Conservation (phyloP, 2,113 vertebrate species). For the Aegotheles bennettii region DNA sequence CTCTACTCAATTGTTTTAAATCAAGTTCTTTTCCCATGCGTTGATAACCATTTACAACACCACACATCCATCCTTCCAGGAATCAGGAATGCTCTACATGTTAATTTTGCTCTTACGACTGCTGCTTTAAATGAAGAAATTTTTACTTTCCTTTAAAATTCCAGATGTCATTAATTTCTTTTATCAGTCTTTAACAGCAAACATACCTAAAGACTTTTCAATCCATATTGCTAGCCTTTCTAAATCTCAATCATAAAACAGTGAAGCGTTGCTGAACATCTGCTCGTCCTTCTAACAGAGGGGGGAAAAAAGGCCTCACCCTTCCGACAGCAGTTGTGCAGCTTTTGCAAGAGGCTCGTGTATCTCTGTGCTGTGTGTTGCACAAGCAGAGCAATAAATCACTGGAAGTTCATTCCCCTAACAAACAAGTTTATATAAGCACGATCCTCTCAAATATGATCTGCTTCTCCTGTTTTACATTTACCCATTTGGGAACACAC, state of each 20-base stretch:
- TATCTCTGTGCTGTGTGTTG: background rate
- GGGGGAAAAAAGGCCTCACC: background rate
- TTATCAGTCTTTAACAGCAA: conserved; percentile 23
- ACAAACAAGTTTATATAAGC: background rate
- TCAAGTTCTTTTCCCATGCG: background rate
- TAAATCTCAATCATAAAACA: conserved; percentile 19
- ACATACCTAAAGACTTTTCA: background rate
- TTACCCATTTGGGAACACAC: background rate
- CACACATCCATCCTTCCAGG: background rate
- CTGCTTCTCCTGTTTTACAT: background rate
- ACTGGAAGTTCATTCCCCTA: background rate
- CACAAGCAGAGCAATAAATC: conserved; percentile 12
- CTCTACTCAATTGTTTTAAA: background rate
- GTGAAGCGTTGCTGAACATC: background rate
- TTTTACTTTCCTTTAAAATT: background rate
- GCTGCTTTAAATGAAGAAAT: background rate
- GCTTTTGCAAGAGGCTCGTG: background rate
- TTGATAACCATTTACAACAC: background rate
- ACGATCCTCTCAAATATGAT: background rate
- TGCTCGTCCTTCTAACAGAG: conserved; percentile 8
- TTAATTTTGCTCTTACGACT: background rate
- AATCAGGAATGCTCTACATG: background rate
- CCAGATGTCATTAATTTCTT: conserved; percentile 5
- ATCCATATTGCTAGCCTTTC: background rate
- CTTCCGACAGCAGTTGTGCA: background rate